These are phyloP conservation scores for Drosophila leontia DNA, from an alignment of 1,140 invertebrate species.

Conservation along the genomic window DNA sequence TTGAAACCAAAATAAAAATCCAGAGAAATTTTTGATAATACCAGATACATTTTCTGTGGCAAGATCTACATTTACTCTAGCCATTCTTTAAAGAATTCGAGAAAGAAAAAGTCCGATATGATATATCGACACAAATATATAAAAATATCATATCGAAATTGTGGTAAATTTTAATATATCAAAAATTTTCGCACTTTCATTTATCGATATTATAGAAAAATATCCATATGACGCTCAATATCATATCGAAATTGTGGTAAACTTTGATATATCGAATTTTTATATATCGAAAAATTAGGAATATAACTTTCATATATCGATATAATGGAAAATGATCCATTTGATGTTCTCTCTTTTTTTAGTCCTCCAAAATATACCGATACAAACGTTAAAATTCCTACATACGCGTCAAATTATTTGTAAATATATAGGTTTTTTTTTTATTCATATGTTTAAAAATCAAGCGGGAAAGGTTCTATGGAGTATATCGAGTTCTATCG, in stretches of 20 bases:
- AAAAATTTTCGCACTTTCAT: no score
- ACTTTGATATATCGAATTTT: neutral
- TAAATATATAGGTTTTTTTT: neutral
- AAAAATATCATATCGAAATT: neutral
- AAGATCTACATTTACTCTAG: neutral
- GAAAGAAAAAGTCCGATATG: neutral
- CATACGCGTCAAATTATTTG: neutral
- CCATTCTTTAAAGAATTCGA: neutral
- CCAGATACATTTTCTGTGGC: neutral
- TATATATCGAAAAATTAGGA: no score
- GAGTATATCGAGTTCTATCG: constrained; percentile 2
- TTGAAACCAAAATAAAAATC: neutral
- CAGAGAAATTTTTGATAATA: neutral
- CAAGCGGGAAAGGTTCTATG: neutral
- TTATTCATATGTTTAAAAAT: neutral
- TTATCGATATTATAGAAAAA: no score
- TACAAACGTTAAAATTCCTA: neutral
- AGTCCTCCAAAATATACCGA: neutral
- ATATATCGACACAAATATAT: neutral
- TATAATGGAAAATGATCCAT: neutral
- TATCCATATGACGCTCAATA: no score
- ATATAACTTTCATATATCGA: neutral
- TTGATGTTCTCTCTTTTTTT: no score
- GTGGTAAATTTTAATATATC: neutral
- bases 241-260: neutral